Percentiles rank a stretch among this genome's conserved stretches.
Evolutionary conservation across 2,888 invertebrate genomes (phyloP).

Genomic region (Caenorhabditis uteleia): DNA sequence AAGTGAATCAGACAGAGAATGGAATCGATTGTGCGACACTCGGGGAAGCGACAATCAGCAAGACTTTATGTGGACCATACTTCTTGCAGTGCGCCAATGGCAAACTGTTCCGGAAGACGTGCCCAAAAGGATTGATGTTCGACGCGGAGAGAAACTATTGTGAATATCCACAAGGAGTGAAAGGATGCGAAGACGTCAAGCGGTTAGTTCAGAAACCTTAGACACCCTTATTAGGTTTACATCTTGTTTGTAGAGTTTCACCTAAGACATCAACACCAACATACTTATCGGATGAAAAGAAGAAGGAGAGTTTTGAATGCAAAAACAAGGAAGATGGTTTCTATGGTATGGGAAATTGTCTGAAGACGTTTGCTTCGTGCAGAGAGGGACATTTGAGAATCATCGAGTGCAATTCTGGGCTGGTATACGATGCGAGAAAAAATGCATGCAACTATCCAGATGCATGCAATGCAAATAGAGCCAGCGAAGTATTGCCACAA

Average conservation of each 20-base stretch:
- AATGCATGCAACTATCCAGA: conserved; percentile 35
- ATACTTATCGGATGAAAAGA: background rate
- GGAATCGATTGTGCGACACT: conserved; percentile 24
- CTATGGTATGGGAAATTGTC: conserved; percentile 25
- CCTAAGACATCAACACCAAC: conserved; percentile 1
- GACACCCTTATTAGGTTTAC: background rate
- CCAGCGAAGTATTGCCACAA: conserved; percentile 12
- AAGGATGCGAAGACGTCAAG: conserved; percentile 17
- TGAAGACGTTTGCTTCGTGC: conserved; percentile 25
- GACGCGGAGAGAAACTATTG: conserved; percentile 32
- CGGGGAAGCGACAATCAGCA: conserved; percentile 21
- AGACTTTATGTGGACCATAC: conserved; percentile 19
- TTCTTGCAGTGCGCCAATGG: conserved; percentile 46
- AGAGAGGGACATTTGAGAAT: conserved; percentile 1
- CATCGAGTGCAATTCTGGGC: conserved; percentile 11
- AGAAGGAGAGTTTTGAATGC: conserved; percentile 22
- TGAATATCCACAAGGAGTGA: conserved; percentile 31
- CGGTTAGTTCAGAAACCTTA: conserved; percentile 1
- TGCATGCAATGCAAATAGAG: conserved; percentile 26
- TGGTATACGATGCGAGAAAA: conserved; percentile 37
- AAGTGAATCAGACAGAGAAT: too few species aligned
- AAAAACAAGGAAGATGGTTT: conserved; percentile 28
- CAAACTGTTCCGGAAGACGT: conserved; percentile 38
- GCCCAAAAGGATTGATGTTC: conserved; percentile 41
- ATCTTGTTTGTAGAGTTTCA: too few species aligned